A percentile compares a stretch with the other conserved stretches of the same genome.
Conservation (phyloP, 2,113 vertebrate genomes). For the Emberiza fucata region DNA sequence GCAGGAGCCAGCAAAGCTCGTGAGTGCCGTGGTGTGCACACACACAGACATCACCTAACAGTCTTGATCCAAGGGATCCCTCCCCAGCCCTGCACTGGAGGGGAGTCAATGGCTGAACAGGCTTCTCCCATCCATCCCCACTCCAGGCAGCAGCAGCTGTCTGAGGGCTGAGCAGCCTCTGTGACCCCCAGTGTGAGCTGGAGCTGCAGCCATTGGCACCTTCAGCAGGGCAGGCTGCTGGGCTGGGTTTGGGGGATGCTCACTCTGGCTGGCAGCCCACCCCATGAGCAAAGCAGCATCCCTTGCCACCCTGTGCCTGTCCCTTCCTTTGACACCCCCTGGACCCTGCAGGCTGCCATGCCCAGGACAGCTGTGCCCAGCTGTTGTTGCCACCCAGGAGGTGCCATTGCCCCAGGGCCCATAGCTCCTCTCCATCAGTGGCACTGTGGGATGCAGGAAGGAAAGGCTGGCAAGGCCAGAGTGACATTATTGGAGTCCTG, state of each 20-base stretch:
- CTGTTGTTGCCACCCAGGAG: accelerated
- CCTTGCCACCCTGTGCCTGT: background rate
- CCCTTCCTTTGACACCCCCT: background rate
- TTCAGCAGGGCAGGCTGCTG: background rate
- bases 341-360: background rate
- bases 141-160: background rate
- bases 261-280: background rate
- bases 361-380: background rate
- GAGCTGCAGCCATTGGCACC: background rate
- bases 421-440: background rate
- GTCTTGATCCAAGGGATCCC: accelerated
- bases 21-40: background rate
- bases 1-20: background rate
- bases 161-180: background rate
- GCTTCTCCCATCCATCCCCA: background rate
- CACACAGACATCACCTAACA: background rate
- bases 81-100: background rate
- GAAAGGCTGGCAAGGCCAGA: background rate
- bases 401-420: background rate
- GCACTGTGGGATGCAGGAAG: background rate
- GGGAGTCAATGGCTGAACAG: background rate
- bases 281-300: background rate
- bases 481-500: background rate
- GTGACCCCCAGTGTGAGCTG: accelerated
- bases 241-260: background rate